Conservation (phyloP, 64 coral and sea anemone species). For the Pocillopora damicornis region DNA sequence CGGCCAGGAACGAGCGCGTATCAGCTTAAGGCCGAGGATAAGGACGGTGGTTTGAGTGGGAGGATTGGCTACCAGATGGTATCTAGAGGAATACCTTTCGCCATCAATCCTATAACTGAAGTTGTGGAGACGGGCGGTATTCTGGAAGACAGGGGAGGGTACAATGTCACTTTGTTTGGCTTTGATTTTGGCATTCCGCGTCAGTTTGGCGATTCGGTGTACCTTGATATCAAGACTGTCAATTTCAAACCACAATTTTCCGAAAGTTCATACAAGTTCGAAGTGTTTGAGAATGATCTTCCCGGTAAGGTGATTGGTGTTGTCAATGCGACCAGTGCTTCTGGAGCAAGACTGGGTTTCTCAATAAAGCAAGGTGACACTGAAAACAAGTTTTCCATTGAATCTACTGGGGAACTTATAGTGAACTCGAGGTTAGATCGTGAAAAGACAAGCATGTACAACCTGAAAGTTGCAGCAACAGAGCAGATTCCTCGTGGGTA, state of each 20-base stretch:
- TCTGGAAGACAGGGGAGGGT: slow-evolving; percentile 53
- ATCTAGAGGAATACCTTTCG: slow-evolving; percentile 29
- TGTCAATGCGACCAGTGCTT: slow-evolving; percentile 64
- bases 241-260: slow-evolving; percentile 62
- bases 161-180: slow-evolving; percentile 47
- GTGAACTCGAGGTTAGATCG: slow-evolving; percentile 53
- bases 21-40: slow-evolving; percentile 61
- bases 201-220: slow-evolving; percentile 29
- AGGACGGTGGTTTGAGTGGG: slow-evolving; percentile 69
- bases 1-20: slow-evolving; percentile 61
- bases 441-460: slow-evolving; percentile 26
- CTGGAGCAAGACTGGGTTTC: slow-evolving; percentile 58
- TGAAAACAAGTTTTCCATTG: slow-evolving; percentile 46
- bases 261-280: slow-evolving; percentile 62
- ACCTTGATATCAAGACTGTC: slow-evolving; percentile 42
- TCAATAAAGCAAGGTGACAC: slow-evolving; percentile 41
- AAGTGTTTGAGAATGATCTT: slow-evolving; percentile 28
- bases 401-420: slow-evolving; percentile 41
- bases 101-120: slow-evolving; percentile 61
- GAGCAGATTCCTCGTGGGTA: slow-evolving; percentile 64
- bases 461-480: slow-evolving; percentile 55
- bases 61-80: slow-evolving; percentile 61
- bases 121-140: slow-evolving; percentile 53
- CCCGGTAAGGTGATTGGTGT: slow-evolving; percentile 37
- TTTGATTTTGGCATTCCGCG: slow-evolving; percentile 83